Base-by-base conservation (phyloP, 2,797 vertebrate genomes). In the Balearica regulorum region DNA sequence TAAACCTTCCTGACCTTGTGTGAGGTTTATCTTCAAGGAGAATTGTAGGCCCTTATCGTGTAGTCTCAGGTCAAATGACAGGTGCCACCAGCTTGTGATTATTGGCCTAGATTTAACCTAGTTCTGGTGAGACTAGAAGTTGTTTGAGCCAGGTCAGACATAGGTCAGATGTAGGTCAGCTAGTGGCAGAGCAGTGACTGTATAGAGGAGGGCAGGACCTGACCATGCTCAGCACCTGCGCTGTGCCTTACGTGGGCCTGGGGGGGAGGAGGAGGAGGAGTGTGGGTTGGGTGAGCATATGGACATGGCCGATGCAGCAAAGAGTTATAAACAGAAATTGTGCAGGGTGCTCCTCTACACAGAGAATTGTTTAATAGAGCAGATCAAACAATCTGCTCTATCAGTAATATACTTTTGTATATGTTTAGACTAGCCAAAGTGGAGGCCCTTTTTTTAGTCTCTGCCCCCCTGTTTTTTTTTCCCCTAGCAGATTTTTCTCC, bases 81-180 rank as follows among this genome's bases (percentile, higher is more conserved):
- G 83, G 71, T 94, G 79, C 84, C 72, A 83, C 58, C 25, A 81
- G 79, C 60, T 89, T 75, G 65, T 83, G 87, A 76, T 93, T 89
- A 51, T 89, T 90, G 55, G 70, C 81, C 73, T 58, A 5, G 86
- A 51, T 78, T 75, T 97, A 91, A 83, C 60, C 71, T 83, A n/a
- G 53, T 81, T 89, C 76, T 91, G 46, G 41, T 39, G 41, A 39
- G 44, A 49, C 39, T 72, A 21, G 49, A 75, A 89, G 89, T 71
- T 77, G 51, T 41, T 83, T 33, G 57, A 84, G 83, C 66, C 66
- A n/a, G 64, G 64, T 88, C 66, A 54, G 51, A 16, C 0, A 0
- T 21, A n/a, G 64, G 64, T 88, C 66, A 54, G 51, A 16, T 0
- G 0, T 21, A 44, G 80, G 53, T 82, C 86, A 70, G 60, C 31